These are phyloP conservation scores for Hassar affinis DNA, from an alignment of 2,113 vertebrate species.

Conservation along the genomic window DNA sequence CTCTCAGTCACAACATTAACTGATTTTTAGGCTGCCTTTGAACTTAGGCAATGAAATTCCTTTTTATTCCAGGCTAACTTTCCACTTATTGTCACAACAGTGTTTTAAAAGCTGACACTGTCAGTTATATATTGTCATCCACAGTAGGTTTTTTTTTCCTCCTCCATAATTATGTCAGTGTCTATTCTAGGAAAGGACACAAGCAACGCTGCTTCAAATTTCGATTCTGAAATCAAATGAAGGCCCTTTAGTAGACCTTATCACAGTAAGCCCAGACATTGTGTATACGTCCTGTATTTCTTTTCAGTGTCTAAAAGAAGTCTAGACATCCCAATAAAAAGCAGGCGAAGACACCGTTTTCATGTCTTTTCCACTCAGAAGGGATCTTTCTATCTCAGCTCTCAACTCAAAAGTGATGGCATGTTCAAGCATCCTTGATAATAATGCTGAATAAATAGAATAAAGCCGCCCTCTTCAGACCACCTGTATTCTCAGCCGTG, in stretches of 20 bases:
- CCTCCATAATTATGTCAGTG: not conserved
- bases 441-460: not conserved
- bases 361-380: not conserved
- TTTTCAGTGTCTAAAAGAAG: not conserved
- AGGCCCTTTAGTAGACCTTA: not conserved
- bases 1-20: not conserved
- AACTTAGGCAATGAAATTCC: not conserved
- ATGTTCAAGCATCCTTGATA: not conserved
- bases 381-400: not conserved
- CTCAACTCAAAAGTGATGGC: not conserved
- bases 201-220: not conserved
- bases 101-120: not conserved
- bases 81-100: not conserved
- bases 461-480: not conserved
- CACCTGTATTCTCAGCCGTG: not conserved
- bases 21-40: not conserved
- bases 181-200: not conserved
- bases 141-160: not conserved
- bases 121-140: not conserved
- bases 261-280: not conserved
- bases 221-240: not conserved
- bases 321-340: not conserved
- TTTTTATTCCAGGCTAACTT: not conserved
- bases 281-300: not conserved
- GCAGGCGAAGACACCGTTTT: not conserved